These are phyloP conservation scores for Cladopsammia gracilis DNA, from an alignment of 64 coral and sea anemone genomes.

Conservation along the genomic window DNA sequence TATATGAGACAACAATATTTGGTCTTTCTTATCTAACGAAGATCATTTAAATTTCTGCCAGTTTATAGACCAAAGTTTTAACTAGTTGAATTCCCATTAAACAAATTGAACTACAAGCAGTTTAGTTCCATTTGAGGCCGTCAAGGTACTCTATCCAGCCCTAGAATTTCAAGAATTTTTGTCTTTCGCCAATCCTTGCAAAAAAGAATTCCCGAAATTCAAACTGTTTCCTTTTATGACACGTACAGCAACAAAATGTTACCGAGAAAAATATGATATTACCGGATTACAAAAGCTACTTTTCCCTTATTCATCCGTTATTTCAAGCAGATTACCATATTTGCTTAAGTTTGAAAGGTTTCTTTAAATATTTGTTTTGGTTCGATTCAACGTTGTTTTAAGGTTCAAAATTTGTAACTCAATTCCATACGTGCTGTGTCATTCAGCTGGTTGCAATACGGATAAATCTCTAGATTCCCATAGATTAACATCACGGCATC, in stretches of 20 bases:
- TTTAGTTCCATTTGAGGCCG: too few relatives aligned
- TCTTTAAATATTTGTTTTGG: background rate
- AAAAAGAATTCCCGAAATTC: constrained; percentile 1
- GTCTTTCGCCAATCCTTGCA: background rate
- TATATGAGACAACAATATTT: too few relatives aligned
- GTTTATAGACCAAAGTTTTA: too few relatives aligned
- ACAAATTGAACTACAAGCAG: background rate
- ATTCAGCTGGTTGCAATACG: background rate
- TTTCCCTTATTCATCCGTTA: background rate
- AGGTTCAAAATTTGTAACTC: background rate
- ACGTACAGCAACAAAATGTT: background rate
- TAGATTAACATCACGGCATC: background rate
- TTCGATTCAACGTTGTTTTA: background rate
- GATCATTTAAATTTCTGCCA: too few relatives aligned
- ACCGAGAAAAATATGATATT: too few relatives aligned
- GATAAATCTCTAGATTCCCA: too few relatives aligned
- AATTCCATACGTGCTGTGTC: too few relatives aligned
- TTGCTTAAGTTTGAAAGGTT: background rate
- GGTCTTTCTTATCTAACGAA: too few relatives aligned
- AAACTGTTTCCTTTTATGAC: background rate
- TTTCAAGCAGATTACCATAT: background rate
- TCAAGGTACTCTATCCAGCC: background rate
- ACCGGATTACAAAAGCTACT: too few relatives aligned
- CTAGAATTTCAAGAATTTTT: background rate
- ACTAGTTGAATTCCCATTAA: background rate